Evolutionary conservation across 2,797 vertebrate species (phyloP).

Genomic region (Gymnoscopelus microlampas): DNA sequence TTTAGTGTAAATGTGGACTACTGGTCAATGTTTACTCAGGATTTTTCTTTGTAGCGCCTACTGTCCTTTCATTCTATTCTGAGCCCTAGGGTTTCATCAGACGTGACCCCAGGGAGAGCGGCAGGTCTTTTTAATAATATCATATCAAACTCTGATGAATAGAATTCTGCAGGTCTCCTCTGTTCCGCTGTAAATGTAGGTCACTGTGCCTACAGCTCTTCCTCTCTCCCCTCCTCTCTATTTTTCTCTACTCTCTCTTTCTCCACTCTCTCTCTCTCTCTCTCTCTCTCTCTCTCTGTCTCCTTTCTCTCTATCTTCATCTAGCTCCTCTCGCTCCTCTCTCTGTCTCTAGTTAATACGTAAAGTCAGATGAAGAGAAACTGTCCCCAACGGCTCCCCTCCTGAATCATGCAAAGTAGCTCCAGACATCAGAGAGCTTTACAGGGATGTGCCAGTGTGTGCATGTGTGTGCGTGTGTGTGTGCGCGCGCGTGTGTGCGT

Average conservation of each 20-base stretch:
- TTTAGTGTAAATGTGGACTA: too few species aligned
- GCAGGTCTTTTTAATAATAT: conserved; percentile 41
- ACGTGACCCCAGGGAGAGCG: conserved; percentile 47
- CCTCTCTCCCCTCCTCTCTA: conserved; percentile 16
- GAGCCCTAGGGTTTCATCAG: conserved; percentile 19
- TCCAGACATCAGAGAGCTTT: conserved; percentile 66
- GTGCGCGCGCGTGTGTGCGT: conserved; percentile 22
- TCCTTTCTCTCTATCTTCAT: background rate
- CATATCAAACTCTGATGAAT: conserved; percentile 32
- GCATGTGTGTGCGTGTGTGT: conserved; percentile 12
- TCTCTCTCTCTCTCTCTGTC: conserved; percentile 5
- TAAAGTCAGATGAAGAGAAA: conserved; percentile 68
- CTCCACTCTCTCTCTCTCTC: conserved; percentile 16
- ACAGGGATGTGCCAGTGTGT: conserved; percentile 22
- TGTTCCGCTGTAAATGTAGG: conserved; percentile 59
- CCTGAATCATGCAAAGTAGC: conserved; percentile 72
- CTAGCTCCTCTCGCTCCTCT: conserved; percentile 10
- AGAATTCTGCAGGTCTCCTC: conserved; percentile 22
- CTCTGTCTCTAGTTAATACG: conserved; percentile 58
- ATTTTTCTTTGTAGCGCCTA: background rate
- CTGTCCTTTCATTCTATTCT: conserved; percentile 29
- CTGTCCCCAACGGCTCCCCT: conserved; percentile 55
- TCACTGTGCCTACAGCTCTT: conserved; percentile 69
- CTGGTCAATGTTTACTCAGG: too few species aligned
- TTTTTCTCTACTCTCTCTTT: conserved; percentile 26